phyloP scores from a whole-genome alignment of 2,113 vertebrate species.

The Brachyhypopomus occidentalis region DNA sequence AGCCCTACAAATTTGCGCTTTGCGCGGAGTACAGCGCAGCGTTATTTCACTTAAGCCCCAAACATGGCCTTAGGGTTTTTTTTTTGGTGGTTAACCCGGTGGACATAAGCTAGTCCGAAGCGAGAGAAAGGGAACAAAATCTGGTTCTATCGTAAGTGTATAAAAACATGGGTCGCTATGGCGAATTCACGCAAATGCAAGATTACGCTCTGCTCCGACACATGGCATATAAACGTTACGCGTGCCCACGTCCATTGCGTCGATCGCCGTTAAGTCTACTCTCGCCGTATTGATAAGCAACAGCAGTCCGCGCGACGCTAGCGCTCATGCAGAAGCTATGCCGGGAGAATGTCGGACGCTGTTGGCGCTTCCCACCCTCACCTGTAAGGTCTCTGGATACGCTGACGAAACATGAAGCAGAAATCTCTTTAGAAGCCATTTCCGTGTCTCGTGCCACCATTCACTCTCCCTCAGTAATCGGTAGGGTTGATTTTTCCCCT shows the following conservation, averaged over 20 bases:
- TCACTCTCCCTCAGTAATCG: slow-evolving; percentile 63
- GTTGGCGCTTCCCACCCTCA: slow-evolving; percentile 5
- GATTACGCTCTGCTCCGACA: no score
- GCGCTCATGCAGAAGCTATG: slow-evolving; percentile 2
- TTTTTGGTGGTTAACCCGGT: slow-evolving; percentile 34
- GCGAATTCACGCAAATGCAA: no score
- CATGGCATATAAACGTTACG: no score
- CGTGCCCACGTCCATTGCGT: no score
- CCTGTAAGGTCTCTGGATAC: slow-evolving; percentile 73
- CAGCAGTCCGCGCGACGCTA: slow-evolving; percentile 8
- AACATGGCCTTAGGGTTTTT: slow-evolving; percentile 63
- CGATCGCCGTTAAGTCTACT: background rate
- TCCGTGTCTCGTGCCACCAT: slow-evolving; percentile 63
- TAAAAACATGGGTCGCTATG: background rate
- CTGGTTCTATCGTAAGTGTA: background rate
- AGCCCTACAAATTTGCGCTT: slow-evolving; percentile 34
- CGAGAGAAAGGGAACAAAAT: no score
- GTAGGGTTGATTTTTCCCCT: slow-evolving; percentile 63
- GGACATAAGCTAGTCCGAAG: slow-evolving; percentile 12
- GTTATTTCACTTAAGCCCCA: slow-evolving; percentile 59
- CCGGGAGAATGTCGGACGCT: background rate
- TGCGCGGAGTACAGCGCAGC: background rate
- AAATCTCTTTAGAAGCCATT: slow-evolving; percentile 77
- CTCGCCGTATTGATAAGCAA: background rate
- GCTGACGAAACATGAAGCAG: slow-evolving; percentile 68